Evolutionary conservation across 1,140 invertebrate species (phyloP).

Genomic region (Archegozetes longisetosus): DNA sequence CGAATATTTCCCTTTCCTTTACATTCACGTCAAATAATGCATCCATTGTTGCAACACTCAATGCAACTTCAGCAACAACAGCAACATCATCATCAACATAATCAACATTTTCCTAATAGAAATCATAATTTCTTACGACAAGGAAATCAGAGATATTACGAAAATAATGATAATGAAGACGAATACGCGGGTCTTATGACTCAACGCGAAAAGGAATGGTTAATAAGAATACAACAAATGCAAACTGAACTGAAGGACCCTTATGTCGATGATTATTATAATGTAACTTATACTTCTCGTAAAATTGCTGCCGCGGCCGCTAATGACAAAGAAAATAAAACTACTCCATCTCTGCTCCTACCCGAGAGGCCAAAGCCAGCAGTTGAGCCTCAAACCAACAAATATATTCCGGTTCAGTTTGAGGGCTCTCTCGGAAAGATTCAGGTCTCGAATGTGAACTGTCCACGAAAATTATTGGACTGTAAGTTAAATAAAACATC

Average conservation of each 20-base stretch:
- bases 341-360: slow-evolving; percentile 26
- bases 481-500: slow-evolving; percentile 30
- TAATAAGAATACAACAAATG: slow-evolving; percentile 76
- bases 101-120: not conserved
- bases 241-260: slow-evolving; percentile 45
- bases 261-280: slow-evolving; percentile 36
- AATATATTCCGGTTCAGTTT: slow-evolving; percentile 43
- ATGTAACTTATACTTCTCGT: slow-evolving; percentile 15
- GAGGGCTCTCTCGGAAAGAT: slow-evolving; percentile 79
- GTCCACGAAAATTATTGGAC: slow-evolving; percentile 77
- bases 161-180: slow-evolving; percentile 32
- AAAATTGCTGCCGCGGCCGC: slow-evolving; percentile 1
- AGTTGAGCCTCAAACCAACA: slow-evolving; percentile 5
- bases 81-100: not conserved
- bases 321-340: slow-evolving; percentile 7
- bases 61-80: not conserved
- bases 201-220: slow-evolving; percentile 73
- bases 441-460: slow-evolving; percentile 47
- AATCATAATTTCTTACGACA: not conserved
- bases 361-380: slow-evolving; percentile 21
- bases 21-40: not conserved
- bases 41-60: not conserved
- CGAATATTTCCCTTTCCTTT: not conserved
- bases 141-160: not conserved
- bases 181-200: slow-evolving; percentile 82